Evolutionary conservation across 2,888 invertebrate genomes (phyloP).

Genomic region (Pycnomerus fuliginosus): DNA sequence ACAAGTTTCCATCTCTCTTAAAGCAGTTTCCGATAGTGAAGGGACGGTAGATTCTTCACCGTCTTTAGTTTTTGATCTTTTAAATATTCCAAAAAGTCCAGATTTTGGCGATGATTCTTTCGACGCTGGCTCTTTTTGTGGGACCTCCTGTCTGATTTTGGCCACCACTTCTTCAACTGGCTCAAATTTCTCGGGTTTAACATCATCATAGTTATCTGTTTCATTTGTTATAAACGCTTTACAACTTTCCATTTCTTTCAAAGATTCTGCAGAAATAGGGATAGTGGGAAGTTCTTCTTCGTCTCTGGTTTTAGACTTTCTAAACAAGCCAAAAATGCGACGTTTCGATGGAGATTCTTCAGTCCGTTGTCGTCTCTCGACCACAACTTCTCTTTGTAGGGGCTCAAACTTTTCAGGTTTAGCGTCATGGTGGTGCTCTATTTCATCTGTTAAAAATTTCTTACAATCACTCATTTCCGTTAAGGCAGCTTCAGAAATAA

Average conservation of each 20-base stretch:
- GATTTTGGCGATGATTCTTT: conserved; percentile 7
- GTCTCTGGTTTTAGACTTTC: conserved; percentile 14
- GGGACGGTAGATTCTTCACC: conserved; percentile 4
- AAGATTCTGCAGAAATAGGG: too few species aligned
- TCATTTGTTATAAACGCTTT: conserved; percentile 31
- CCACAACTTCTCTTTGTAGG: neutral
- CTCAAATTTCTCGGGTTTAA: conserved; percentile 19
- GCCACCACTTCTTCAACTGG: too few species aligned
- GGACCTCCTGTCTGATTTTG: too few species aligned
- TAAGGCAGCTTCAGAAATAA: conserved; percentile 20
- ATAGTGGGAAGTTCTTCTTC: conserved; percentile 7
- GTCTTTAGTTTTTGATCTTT: conserved; percentile 15
- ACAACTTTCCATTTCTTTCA: conserved; percentile 29
- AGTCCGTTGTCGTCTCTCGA: neutral
- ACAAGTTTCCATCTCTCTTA: conserved; percentile 13
- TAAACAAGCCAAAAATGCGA: conserved; percentile 17
- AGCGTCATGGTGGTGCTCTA: conserved; percentile 32
- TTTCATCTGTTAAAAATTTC: conserved; percentile 31
- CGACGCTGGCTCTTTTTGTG: conserved; percentile 3
- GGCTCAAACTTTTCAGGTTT: conserved; percentile 16
- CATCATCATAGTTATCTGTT: conserved; percentile 32
- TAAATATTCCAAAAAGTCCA: conserved; percentile 23
- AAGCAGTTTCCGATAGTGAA: conserved; percentile 8
- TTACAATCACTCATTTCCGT: conserved; percentile 29
- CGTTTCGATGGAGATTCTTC: neutral